Evolutionary conservation across 2,888 invertebrate genomes (phyloP), one percentile per base, ranked within the genome.

Genomic region (Folsomia manolachei): DNA sequence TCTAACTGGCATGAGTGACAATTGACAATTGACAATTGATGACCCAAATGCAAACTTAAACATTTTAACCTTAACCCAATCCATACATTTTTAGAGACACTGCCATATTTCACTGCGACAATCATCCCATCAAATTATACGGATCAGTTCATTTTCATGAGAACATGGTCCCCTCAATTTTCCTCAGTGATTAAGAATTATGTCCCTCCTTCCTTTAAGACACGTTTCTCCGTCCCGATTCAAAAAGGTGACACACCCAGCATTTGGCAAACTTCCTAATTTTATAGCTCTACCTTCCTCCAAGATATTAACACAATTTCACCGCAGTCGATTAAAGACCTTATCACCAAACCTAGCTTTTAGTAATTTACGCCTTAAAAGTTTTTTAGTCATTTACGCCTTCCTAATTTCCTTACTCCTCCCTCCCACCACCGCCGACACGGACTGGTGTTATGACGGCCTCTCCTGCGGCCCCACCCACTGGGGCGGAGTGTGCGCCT

Each of bases 401-500:
- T 56, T 56, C 7, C 56, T 19, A 19, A 56, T 56, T 19, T 56
- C n/a, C n/a, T n/a, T 56, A 14, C 18, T 14, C 56, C 4, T 56
- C 21, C 39, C 7, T 21, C 11, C 19, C 18, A n/a, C 56, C 19
- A 4, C 56, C 4, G 56, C 56, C 4, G 56, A 2, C 7, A 7
- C 19, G n/a, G 19, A 63, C 24, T 62, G 52, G 27, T 71, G 71
- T 26, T 71, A 71, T 51, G 68, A 71, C 39, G 7, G 9, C 2
- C 51, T 19, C 4, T 1, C 1, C 1, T 71, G 71, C 52, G 71
- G 71, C 9, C 71, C 71, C 18, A 11, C 39, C 2, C 39, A 61
- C 24, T 71, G 71, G 71, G 63, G 4, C 11, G 68, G 68, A 7
- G 14, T 53, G 9, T 71, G 71, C 53, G 2, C 19, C 1, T 24